These are phyloP conservation scores for Jordanella pulchra DNA, from an alignment of 2,797 vertebrate species.

Conservation along the genomic window DNA sequence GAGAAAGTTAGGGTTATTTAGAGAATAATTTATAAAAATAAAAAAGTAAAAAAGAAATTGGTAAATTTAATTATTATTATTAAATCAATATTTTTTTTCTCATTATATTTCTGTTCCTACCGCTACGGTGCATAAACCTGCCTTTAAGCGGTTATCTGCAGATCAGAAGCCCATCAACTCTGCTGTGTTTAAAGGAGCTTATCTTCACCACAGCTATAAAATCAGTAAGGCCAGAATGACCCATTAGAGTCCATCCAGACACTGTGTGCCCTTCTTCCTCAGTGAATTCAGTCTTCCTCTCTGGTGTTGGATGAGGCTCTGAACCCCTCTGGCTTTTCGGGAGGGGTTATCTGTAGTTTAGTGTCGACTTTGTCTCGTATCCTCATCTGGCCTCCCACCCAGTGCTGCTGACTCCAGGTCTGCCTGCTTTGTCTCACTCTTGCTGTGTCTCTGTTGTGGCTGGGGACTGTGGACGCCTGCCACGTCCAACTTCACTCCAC, in stretches of 20 bases:
- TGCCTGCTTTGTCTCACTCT: neutral
- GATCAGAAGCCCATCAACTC: neutral
- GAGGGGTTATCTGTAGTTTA: conserved; percentile 62
- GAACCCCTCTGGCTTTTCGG: conserved; percentile 13
- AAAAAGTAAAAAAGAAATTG: too few relatives aligned
- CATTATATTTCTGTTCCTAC: too few relatives aligned
- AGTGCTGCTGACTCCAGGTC: conserved; percentile 24
- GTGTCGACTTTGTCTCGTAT: conserved; percentile 43
- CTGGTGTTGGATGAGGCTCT: conserved; percentile 30
- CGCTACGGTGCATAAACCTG: neutral
- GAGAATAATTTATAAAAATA: too few relatives aligned
- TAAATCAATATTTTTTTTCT: too few relatives aligned
- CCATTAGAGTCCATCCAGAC: conserved; percentile 28
- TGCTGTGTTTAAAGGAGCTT: neutral
- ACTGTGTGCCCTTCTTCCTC: neutral
- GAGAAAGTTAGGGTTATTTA: too few relatives aligned
- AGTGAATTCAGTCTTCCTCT: neutral
- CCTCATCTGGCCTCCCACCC: conserved; percentile 26
- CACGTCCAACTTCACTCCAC: conserved; percentile 33
- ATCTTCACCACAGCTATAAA: neutral
- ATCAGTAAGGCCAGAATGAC: neutral
- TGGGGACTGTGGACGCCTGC: conserved; percentile 48
- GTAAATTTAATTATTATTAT: too few relatives aligned
- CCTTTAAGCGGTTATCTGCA: neutral
- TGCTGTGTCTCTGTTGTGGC: conserved; percentile 35